Evolutionary conservation across 2,888 invertebrate genomes (phyloP), one percentile per base, ranked within the genome.

Genomic region (Vanessa cardui): DNA sequence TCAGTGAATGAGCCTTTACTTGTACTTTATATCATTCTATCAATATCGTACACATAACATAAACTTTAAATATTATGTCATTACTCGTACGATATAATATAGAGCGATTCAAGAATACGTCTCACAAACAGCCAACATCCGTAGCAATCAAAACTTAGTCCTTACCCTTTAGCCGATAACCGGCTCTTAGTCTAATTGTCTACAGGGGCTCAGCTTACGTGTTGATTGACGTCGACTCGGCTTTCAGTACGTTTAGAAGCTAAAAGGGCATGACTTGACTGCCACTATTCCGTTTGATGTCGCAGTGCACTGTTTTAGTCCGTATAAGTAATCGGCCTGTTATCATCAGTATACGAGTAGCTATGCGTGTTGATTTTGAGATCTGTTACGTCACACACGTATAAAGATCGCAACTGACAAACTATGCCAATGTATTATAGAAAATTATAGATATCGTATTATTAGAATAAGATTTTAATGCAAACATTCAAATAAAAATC

Each of bases 211-310:
- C 61, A 58, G 72, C 70, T 83, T 82, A 74, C 74, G 74, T 76
- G 72, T 81, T 84, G 86, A 87, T 83, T 86, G 86, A 84, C 82
- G 79, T 16, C 52, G 52, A 39, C 39, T 73, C 69, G 54, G 71
- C 66, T 66, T 72, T 72, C 58, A 62, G 68, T 15, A 60, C 31
- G 31, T 39, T 15, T 54, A 33, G n/a, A 39, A 12, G 44, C 44
- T 59, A 54, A 66, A 60, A 63, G 60, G 45, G 20, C 52, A 44
- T 44, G 21, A 58, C 63, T 47, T 65, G 46, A 56, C 60, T 50
- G 20, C 6, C 50, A 50, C 33, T 65, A 65, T 65, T 65, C 65
- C 18, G 60, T 65, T 65, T 65, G 65, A 54, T 33, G 44, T 52
- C 33, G n/a, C 21, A n/a, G 21, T 18, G 31, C 46, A 52, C 31